Evolutionary conservation across 2,113 vertebrate species (phyloP), one percentile per base, ranked within the genome.

Genomic region (Aldabrachelys gigantea): DNA sequence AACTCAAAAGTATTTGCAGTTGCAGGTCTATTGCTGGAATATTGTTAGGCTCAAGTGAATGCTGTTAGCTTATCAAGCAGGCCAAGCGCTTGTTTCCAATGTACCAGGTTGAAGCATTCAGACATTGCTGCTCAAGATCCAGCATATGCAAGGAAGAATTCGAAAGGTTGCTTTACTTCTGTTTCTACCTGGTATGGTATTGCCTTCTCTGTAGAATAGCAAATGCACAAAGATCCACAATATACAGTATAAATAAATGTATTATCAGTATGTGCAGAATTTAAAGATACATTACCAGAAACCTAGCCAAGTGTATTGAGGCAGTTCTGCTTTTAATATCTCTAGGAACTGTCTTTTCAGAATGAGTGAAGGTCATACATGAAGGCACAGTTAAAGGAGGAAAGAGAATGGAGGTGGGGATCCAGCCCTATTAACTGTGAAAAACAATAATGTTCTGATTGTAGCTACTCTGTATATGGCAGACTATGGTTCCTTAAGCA

Each of bases 11-110:
- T 87, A 80, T 80, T 94, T 35, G 31, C 21, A 10, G 13, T 31
- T 65, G 57, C 52, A 88, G 89, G 56, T 47, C 24, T 80, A 65
- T 82, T 38, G 47, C 41, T 93, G 41, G 89, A 97, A 96, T 95
- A 90, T 38, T 93, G 27, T 65, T 94, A 69, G 24, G 79, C 78
- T 95, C 82, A 82, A 69, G 27, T 31, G 53, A 62, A 22, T 31
- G 62, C 59, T 95, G 69, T 84, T 94, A 93, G 79, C 69, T 91
- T 78, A 83, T 82, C 93, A 82, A 65, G 72, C 69, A 35, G 38
- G 59, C 29, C 44, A 89, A 38, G 21, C 56, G 35, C 59, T 50
- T 91, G 72, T 41, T 88, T 81, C 21, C 49, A 85, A 35, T 35
- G 53, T 75, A 85, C 79, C 25, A 75, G 52, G 47, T 69, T 82